phyloP scores from a whole-genome alignment of 2,797 vertebrate genomes.

The Vipera ursinii region DNA sequence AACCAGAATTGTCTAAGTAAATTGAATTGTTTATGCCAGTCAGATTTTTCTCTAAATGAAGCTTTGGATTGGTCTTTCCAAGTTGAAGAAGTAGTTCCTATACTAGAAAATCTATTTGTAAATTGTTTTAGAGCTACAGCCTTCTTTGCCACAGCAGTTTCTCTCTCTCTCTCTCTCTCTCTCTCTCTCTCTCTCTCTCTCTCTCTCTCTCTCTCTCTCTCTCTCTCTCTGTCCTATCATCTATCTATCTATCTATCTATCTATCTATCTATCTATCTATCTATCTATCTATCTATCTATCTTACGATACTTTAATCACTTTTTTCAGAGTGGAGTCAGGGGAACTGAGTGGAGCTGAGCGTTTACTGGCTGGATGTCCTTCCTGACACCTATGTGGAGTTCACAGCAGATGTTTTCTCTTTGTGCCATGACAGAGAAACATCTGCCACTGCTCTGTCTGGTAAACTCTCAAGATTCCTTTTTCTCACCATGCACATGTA shows the following conservation, averaged over 20 bases:
- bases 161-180: too few relatives aligned
- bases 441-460: neutral
- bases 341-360: too few relatives aligned
- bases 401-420: neutral
- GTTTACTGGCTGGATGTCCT: neutral
- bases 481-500: too few relatives aligned
- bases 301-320: too few relatives aligned
- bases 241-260: too few relatives aligned
- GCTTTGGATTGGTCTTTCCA: neutral
- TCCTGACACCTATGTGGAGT: neutral
- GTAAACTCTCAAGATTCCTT: too few relatives aligned
- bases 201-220: too few relatives aligned
- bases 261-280: too few relatives aligned
- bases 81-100: neutral
- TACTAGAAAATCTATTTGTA: neutral
- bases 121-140: neutral
- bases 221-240: too few relatives aligned
- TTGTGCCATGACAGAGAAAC: neutral
- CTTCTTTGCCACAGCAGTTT: neutral
- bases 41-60: neutral
- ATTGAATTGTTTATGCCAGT: neutral
- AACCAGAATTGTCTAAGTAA: neutral
- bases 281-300: too few relatives aligned
- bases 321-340: too few relatives aligned
- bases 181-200: too few relatives aligned